phyloP scores from a whole-genome alignment of 1,140 invertebrate genomes.

The Drosophila tani region DNA sequence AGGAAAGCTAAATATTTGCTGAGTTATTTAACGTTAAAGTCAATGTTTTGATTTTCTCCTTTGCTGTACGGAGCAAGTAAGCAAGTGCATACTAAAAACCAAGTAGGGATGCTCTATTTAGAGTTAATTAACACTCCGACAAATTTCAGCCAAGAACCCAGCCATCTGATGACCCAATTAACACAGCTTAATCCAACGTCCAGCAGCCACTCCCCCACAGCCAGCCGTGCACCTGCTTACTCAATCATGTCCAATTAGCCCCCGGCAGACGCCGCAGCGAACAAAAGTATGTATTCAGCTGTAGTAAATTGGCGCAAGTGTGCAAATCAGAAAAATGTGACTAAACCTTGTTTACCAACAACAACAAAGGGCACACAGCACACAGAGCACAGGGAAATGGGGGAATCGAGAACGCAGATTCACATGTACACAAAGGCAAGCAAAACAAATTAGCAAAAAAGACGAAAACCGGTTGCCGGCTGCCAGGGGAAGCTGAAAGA shows the following conservation, averaged over 20 bases:
- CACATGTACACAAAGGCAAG: background rate
- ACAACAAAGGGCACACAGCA: slow-evolving; percentile 1
- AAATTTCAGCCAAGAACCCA: background rate
- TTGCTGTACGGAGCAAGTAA: too few species aligned
- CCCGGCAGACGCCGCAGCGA: slow-evolving; percentile 4
- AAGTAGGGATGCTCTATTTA: too few species aligned
- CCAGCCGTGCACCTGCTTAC: slow-evolving; percentile 22
- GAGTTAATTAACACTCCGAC: too few species aligned
- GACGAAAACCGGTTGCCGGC: slow-evolving; percentile 53
- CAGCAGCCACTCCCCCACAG: slow-evolving; percentile 2
- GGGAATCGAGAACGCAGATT: slow-evolving; percentile 12
- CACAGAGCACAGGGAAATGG: background rate
- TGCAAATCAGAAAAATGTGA: slow-evolving; percentile 55
- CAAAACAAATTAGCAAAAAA: slow-evolving; percentile 42
- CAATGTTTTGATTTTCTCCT: too few species aligned
- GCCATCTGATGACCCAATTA: slow-evolving; percentile 10
- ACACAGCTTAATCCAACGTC: background rate
- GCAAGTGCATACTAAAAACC: too few species aligned
- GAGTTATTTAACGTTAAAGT: too few species aligned
- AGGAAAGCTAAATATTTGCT: too few species aligned
- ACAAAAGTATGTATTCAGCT: slow-evolving; percentile 9
- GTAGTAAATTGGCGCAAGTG: slow-evolving; percentile 47
- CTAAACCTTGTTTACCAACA: slow-evolving; percentile 37
- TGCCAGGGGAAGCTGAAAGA: slow-evolving; percentile 55
- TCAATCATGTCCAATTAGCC: slow-evolving; percentile 29